These are phyloP conservation scores for Stomatorhinus walkeri DNA, from an alignment of 2,797 vertebrate genomes.

Conservation along the genomic window DNA sequence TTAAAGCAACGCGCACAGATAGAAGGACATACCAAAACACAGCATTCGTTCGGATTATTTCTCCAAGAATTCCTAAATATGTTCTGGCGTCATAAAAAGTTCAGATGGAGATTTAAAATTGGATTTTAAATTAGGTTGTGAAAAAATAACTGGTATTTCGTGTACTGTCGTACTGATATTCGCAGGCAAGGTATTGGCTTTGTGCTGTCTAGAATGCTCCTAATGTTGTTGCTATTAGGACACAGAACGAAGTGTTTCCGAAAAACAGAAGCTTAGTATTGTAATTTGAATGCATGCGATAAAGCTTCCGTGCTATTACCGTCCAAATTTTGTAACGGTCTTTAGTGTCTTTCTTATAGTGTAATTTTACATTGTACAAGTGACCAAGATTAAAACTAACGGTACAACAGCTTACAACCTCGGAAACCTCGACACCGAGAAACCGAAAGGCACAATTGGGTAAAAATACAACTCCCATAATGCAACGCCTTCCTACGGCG, in stretches of 20 bases:
- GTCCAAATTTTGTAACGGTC: neutral
- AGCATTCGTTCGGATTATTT: neutral
- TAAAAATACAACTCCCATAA: conserved; percentile 30
- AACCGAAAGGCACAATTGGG: neutral
- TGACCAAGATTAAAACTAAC: neutral
- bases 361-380: neutral
- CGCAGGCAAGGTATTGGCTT: neutral
- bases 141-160: neutral
- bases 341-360: neutral
- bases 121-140: neutral
- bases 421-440: neutral
- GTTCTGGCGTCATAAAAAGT: neutral
- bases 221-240: neutral
- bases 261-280: neutral
- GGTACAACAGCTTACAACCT: neutral
- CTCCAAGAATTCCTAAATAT: neutral
- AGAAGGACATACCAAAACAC: neutral
- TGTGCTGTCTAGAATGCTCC: neutral
- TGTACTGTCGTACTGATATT: neutral
- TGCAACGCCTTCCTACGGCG: neutral
- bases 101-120: neutral
- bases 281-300: neutral
- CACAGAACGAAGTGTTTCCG: neutral
- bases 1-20: neutral
- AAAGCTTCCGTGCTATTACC: neutral